A percentile compares a stretch with the other conserved stretches of the same genome.
Conservation (phyloP, 2,113 vertebrate genomes). For the Heterocephalus glaber region DNA sequence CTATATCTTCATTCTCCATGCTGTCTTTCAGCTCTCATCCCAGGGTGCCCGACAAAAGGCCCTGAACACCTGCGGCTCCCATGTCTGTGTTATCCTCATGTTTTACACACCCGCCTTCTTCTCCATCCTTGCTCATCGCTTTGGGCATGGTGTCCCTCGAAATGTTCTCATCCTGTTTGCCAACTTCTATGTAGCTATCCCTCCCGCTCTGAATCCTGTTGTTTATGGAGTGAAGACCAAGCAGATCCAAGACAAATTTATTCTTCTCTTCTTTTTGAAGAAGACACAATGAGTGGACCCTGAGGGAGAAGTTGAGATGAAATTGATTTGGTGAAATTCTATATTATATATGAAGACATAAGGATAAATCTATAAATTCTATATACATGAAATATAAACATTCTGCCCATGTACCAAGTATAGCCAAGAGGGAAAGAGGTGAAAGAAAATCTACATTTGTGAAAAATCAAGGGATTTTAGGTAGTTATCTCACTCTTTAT, state of each 20-base stretch:
- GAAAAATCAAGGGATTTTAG: background rate
- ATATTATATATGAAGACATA: background rate
- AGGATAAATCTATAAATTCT: background rate
- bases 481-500: background rate
- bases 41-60: constrained; percentile 70
- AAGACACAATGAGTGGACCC: background rate
- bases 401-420: background rate
- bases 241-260: constrained; percentile 54
- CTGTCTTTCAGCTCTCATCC: constrained; percentile 69
- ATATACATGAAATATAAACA: background rate
- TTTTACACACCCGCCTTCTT: constrained; percentile 75
- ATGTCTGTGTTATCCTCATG: constrained; percentile 73
- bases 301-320: background rate
- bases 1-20: constrained; percentile 62
- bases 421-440: background rate
- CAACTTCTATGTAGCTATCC: constrained; percentile 72
- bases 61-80: constrained; percentile 72
- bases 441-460: background rate
- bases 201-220: constrained; percentile 73
- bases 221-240: constrained; percentile 77
- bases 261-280: constrained; percentile 50
- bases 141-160: constrained; percentile 69
- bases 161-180: constrained; percentile 73
- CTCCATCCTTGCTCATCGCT: constrained; percentile 73
- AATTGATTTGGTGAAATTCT: background rate